phyloP scores from a whole-genome alignment of 2,113 vertebrate genomes.

The Periophthalmodon schlosseri region DNA sequence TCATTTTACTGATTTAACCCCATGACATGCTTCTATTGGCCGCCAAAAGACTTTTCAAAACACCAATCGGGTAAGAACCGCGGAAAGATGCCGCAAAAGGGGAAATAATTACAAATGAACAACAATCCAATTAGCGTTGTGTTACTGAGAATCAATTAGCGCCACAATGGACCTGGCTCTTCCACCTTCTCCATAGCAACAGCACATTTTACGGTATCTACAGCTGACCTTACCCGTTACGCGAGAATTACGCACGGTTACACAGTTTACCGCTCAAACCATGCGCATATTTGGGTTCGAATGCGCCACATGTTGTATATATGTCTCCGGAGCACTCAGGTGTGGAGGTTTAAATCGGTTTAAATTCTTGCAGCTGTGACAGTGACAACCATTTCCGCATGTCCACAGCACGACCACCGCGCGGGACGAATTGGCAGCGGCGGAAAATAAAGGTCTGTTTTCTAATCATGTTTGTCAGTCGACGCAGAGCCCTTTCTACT shows the following conservation, averaged over 20 bases:
- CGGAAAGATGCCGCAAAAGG: neutral
- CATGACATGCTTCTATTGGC: neutral
- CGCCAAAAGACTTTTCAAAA: neutral
- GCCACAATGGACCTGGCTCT: slow-evolving; percentile 32
- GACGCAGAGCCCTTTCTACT: neutral
- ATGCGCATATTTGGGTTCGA: neutral
- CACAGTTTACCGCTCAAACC: neutral
- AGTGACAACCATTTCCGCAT: slow-evolving; percentile 53
- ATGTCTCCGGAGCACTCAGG: slow-evolving; percentile 30
- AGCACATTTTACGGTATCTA: slow-evolving; percentile 1
- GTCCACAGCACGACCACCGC: slow-evolving; percentile 28
- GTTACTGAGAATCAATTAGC: slow-evolving; percentile 47
- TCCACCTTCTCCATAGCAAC: neutral
- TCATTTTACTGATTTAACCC: neutral
- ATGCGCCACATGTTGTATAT: slow-evolving; percentile 15
- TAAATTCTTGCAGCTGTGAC: slow-evolving; percentile 12
- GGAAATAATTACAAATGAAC: slow-evolving; percentile 1
- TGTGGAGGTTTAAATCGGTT: slow-evolving; percentile 36
- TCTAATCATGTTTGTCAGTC: neutral
- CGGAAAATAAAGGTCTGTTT: neutral
- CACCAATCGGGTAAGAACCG: neutral
- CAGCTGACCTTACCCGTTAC: neutral
- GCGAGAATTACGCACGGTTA: neutral
- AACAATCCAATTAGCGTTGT: slow-evolving; percentile 36
- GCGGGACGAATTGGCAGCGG: neutral